Percentiles rank a stretch among this genome's conserved stretches.
These are phyloP conservation scores for Macropodus opercularis DNA, from an alignment of 2,797 vertebrate genomes.

Conservation along the genomic window DNA sequence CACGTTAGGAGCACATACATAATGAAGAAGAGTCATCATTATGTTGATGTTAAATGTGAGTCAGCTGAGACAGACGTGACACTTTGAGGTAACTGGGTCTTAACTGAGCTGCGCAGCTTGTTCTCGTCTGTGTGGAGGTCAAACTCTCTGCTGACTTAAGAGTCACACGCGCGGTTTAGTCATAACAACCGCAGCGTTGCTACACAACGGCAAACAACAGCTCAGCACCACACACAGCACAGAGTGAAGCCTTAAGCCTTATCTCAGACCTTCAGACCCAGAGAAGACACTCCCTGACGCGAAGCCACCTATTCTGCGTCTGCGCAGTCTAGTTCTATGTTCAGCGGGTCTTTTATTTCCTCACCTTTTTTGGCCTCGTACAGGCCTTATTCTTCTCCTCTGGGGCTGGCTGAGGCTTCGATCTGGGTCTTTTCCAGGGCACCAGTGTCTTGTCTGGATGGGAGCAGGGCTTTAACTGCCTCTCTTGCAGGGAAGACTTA, in stretches of 20 bases:
- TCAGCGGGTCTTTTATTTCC: neutral
- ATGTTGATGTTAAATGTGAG: no score
- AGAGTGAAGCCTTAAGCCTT: neutral
- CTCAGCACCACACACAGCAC: conserved; percentile 3
- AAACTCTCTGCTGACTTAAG: conserved; percentile 59
- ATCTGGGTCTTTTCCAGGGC: conserved; percentile 68
- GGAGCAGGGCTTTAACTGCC: conserved; percentile 43
- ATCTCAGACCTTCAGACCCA: neutral
- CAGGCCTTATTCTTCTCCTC: conserved; percentile 1
- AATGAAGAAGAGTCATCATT: no score
- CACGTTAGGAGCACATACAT: no score
- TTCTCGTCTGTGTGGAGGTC: neutral
- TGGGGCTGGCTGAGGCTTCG: neutral
- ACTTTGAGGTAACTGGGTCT: neutral
- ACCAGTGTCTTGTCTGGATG: conserved; percentile 58
- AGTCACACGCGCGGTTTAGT: conserved; percentile 61
- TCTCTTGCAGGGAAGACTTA: conserved; percentile 53
- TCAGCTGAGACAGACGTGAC: neutral
- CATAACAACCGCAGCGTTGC: conserved; percentile 59
- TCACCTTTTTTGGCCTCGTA: conserved; percentile 73
- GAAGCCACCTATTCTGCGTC: no score
- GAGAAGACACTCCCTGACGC: neutral
- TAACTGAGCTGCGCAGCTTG: conserved; percentile 8
- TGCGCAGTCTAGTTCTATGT: no score
- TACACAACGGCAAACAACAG: conserved; percentile 49